Conservation (phyloP, 2,797 vertebrate species). For the Alosa sapidissima region DNA sequence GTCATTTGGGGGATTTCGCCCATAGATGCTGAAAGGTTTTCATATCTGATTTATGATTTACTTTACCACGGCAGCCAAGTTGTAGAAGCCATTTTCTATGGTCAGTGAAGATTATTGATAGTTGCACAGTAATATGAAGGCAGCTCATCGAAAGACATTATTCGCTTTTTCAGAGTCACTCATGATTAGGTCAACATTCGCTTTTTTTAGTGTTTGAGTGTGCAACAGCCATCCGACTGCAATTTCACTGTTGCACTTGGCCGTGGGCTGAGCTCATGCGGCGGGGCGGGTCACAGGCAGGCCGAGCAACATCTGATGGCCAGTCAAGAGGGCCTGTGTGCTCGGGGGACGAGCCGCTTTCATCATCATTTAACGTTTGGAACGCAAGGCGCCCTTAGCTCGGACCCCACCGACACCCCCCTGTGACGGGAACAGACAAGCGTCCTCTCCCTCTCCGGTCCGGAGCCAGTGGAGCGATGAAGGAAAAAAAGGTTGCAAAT, state of each 20-base stretch:
- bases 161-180: neutral
- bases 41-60: neutral
- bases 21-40: too few relatives aligned
- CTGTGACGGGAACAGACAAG: conserved; percentile 46
- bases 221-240: neutral
- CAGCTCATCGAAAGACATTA: neutral
- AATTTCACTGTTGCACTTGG: neutral
- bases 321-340: neutral
- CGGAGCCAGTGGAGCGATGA: conserved; percentile 39
- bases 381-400: conserved; percentile 34
- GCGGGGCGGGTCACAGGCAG: neutral
- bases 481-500: conserved; percentile 55
- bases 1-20: too few relatives aligned
- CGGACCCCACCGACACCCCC: conserved; percentile 25
- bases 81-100: neutral
- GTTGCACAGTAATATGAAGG: neutral
- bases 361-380: conserved; percentile 42
- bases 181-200: neutral
- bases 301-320: neutral
- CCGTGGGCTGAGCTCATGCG: neutral
- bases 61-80: neutral
- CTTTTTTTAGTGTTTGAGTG: neutral
- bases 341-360: neutral
- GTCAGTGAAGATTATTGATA: neutral
- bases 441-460: neutral